Evolutionary conservation across 2,113 vertebrate species (phyloP).

Genomic region (Tetrao urogallus): DNA sequence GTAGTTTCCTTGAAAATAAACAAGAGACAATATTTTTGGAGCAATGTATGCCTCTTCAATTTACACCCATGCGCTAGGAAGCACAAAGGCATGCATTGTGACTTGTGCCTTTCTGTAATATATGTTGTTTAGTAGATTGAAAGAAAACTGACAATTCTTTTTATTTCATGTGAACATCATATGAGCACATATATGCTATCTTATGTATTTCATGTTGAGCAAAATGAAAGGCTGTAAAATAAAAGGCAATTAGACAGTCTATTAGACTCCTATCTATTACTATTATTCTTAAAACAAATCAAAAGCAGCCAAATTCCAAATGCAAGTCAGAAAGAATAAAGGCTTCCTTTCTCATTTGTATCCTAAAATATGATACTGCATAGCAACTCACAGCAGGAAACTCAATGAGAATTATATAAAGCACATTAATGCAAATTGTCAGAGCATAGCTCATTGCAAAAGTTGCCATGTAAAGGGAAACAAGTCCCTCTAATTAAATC

Average conservation of each 20-base stretch:
- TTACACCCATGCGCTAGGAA: background rate
- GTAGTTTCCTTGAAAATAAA: too few relatives aligned
- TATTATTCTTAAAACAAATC: constrained; percentile 1
- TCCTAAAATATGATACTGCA: constrained; percentile 31
- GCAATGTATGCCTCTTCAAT: background rate
- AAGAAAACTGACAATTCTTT: background rate
- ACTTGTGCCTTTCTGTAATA: background rate
- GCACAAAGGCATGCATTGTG: background rate
- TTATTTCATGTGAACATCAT: background rate
- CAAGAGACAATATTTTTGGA: too few relatives aligned
- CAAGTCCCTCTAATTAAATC: constrained; percentile 77
- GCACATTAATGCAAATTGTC: constrained; percentile 68
- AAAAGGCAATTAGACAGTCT: background rate
- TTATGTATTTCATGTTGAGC: background rate
- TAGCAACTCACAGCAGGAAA: constrained; percentile 57
- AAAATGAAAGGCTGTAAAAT: background rate
- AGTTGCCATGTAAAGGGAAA: constrained; percentile 66
- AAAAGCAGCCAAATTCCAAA: constrained; percentile 29
- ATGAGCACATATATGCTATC: background rate
- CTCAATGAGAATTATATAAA: constrained; percentile 68
- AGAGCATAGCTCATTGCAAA: constrained; percentile 54
- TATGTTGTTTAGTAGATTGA: background rate
- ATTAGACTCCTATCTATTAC: background rate
- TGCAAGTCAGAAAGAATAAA: background rate
- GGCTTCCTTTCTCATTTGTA: constrained; percentile 32